Conservation (phyloP, 2,113 vertebrate species). For the Craseonycteris thonglongyai region DNA sequence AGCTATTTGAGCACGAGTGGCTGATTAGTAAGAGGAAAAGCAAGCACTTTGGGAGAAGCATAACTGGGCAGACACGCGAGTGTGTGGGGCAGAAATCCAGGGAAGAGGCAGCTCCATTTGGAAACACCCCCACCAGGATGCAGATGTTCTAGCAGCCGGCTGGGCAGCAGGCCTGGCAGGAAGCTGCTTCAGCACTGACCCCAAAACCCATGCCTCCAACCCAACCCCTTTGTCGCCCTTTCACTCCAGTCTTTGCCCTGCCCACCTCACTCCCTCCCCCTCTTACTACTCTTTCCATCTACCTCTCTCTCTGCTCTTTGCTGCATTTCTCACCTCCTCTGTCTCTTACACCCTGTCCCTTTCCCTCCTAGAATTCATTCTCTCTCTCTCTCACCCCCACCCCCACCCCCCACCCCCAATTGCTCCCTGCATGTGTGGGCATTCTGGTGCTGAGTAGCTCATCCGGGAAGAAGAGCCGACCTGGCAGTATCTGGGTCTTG, state of each 20-base stretch:
- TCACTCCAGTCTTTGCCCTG: background rate
- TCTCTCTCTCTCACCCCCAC: background rate
- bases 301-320: background rate
- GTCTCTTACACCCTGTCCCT: background rate
- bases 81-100: background rate
- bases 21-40: constrained; percentile 32
- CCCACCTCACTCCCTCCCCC: background rate
- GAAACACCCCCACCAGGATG: constrained; percentile 68
- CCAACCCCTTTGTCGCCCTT: background rate
- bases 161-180: constrained; percentile 2
- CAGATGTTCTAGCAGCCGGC: constrained; percentile 67
- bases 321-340: background rate
- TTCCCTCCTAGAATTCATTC: background rate
- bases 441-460: background rate
- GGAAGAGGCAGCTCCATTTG: constrained; percentile 59
- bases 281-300: background rate
- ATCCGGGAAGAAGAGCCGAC: background rate
- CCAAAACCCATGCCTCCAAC: background rate
- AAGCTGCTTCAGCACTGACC: constrained; percentile 40
- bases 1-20: background rate
- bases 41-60: background rate
- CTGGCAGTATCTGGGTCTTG: constrained; percentile 15
- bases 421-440: background rate
- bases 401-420: background rate
- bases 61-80: background rate